Conservation (phyloP, 2,113 vertebrate genomes). For the Channa argus region DNA sequence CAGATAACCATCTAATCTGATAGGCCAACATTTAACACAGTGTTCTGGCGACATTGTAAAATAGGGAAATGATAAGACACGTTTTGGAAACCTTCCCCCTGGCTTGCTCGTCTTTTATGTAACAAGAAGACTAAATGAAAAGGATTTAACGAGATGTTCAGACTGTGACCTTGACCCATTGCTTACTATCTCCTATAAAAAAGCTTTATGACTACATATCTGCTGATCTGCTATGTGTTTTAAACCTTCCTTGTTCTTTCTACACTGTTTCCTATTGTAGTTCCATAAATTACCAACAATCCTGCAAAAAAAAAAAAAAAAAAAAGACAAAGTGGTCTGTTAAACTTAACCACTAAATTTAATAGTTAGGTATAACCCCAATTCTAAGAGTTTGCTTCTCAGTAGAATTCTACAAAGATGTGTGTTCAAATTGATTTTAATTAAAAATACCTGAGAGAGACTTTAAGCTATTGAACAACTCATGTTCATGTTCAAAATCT, state of each 20-base stretch:
- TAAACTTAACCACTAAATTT: no score
- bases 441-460: no score
- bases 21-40: not conserved
- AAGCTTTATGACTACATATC: conserved; percentile 29
- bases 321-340: no score
- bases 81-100: not conserved
- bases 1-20: conserved; percentile 51
- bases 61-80: conserved; percentile 28
- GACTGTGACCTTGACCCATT: conserved; percentile 30
- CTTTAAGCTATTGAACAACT: no score
- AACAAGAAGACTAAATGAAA: not conserved
- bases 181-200: conserved; percentile 37
- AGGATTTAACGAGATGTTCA: not conserved
- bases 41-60: conserved; percentile 18
- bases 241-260: no score
- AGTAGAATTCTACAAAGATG: no score
- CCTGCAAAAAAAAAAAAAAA: no score
- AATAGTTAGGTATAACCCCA: no score
- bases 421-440: no score
- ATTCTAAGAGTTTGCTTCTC: no score
- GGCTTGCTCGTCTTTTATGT: not conserved
- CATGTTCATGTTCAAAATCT: no score
- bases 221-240: conserved; percentile 4
- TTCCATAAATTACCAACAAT: not conserved
- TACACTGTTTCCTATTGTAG: not conserved